Evolutionary conservation across 2,888 invertebrate genomes (phyloP).

Genomic region (Campaea margaritaria): DNA sequence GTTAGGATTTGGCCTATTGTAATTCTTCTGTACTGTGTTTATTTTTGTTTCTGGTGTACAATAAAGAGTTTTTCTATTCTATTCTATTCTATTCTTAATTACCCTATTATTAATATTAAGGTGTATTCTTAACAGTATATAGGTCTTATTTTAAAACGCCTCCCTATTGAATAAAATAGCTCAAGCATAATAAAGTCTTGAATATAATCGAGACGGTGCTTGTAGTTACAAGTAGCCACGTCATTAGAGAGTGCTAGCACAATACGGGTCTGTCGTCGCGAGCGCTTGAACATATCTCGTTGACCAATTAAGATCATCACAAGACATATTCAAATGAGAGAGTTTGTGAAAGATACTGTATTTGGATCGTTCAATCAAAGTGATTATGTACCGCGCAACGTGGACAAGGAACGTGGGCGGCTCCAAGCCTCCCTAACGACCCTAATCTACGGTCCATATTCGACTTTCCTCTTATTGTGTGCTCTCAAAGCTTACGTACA

Average conservation of each 20-base stretch:
- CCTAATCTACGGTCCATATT: slow-evolving; percentile 39
- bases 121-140: no score
- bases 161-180: slow-evolving; percentile 11
- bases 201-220: slow-evolving; percentile 20
- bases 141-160: slow-evolving; percentile 7
- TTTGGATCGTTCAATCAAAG: slow-evolving; percentile 45
- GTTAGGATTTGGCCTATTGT: not conserved
- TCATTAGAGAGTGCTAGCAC: slow-evolving; percentile 16
- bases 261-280: slow-evolving; percentile 3
- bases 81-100: no score
- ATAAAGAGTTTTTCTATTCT: no score
- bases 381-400: slow-evolving; percentile 38
- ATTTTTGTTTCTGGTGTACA: no score
- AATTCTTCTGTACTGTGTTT: no score
- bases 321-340: slow-evolving; percentile 22
- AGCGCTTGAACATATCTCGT: not conserved
- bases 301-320: slow-evolving; percentile 29
- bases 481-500: slow-evolving; percentile 29
- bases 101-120: no score
- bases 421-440: slow-evolving; percentile 40
- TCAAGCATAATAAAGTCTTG: slow-evolving; percentile 16
- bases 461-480: slow-evolving; percentile 37
- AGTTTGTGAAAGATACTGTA: slow-evolving; percentile 30
- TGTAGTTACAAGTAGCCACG: slow-evolving; percentile 8
- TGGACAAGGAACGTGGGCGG: slow-evolving; percentile 22